These are phyloP conservation scores for Cavia aperea DNA, from an alignment of 2,113 vertebrate genomes.

Conservation along the genomic window DNA sequence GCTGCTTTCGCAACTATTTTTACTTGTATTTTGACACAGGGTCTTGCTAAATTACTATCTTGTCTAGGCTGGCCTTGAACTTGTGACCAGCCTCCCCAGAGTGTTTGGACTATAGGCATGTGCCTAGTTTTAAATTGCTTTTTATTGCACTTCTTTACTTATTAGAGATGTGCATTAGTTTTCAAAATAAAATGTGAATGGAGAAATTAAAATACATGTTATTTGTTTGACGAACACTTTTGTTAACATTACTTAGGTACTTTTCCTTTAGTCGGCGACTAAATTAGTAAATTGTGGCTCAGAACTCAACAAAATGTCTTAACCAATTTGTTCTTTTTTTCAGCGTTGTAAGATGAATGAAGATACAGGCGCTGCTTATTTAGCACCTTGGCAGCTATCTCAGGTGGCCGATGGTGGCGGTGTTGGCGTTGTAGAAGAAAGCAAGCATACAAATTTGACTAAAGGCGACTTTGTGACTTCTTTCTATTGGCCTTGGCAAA, in stretches of 20 bases:
- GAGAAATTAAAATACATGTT: slow-evolving; percentile 26
- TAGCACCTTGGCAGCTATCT: slow-evolving; percentile 85
- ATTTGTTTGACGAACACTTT: slow-evolving; percentile 22
- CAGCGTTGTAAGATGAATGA: slow-evolving; percentile 96
- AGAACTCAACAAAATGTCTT: neutral
- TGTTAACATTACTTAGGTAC: neutral
- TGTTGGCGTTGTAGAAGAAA: slow-evolving; percentile 86
- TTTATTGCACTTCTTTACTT: slow-evolving; percentile 15
- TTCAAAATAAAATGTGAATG: neutral
- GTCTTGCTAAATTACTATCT: neutral
- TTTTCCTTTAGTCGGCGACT: slow-evolving; percentile 6
- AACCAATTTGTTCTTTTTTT: slow-evolving; percentile 44
- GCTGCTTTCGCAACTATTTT: neutral
- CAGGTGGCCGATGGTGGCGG: slow-evolving; percentile 88
- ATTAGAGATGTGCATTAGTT: neutral
- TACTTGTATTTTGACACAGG: neutral
- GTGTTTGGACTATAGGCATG: neutral
- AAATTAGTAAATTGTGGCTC: slow-evolving; percentile 34
- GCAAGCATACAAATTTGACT: slow-evolving; percentile 70
- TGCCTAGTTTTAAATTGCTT: neutral
- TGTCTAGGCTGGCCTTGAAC: neutral
- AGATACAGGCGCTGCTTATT: slow-evolving; percentile 84
- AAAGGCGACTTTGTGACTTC: slow-evolving; percentile 85
- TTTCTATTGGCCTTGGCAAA: slow-evolving; percentile 95
- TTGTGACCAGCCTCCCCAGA: neutral